Evolutionary conservation across 2,113 vertebrate genomes (phyloP).

Genomic region (Felis catus): DNA sequence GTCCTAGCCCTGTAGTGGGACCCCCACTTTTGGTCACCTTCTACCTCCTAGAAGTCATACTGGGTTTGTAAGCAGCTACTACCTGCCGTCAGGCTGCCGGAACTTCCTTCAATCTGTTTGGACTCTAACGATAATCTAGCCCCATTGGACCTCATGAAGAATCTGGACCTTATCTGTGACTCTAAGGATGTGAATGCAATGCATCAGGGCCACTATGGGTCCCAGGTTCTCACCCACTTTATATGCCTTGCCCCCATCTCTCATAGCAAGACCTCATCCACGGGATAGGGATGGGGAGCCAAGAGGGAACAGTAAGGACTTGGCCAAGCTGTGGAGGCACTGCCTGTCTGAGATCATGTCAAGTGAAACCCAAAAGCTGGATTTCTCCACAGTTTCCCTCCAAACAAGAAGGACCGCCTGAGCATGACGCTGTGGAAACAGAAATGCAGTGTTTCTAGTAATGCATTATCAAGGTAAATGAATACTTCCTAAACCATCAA

Average conservation of each 20-base stretch:
- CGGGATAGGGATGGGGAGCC: background rate
- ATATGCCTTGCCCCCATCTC: background rate
- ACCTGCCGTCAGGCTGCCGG: background rate
- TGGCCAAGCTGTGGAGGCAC: background rate
- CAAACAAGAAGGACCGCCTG: background rate
- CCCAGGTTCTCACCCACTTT: background rate
- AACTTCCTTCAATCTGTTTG: background rate
- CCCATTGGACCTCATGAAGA: background rate
- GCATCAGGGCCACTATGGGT: background rate
- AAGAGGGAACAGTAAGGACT: background rate
- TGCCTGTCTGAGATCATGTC: background rate
- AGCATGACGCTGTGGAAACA: background rate
- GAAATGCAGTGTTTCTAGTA: background rate
- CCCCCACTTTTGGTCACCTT: background rate
- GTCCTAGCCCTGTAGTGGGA: background rate
- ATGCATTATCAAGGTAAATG: background rate
- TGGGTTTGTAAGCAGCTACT: background rate
- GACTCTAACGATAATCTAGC: background rate
- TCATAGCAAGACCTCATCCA: background rate
- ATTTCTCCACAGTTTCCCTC: background rate
- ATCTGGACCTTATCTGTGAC: background rate
- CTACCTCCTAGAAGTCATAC: background rate
- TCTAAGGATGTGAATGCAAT: background rate
- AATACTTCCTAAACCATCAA: background rate
- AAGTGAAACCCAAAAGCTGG: background rate